phyloP scores from a whole-genome alignment of 2,113 vertebrate genomes.

The Salvelinus alpinus region DNA sequence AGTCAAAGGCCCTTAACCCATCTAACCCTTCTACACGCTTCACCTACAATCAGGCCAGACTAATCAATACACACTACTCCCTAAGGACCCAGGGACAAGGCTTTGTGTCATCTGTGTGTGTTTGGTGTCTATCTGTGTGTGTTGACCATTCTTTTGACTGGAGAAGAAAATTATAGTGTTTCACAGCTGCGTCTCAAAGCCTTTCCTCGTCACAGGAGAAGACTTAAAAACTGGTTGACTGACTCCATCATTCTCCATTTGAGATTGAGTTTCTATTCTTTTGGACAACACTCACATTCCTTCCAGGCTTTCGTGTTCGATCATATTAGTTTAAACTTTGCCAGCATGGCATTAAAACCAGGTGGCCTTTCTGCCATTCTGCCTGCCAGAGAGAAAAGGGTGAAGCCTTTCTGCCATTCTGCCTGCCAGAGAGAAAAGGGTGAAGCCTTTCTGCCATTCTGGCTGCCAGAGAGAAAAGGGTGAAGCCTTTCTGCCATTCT shows the following conservation, averaged over 20 bases:
- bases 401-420: no score
- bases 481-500: no score
- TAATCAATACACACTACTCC: conserved; percentile 68
- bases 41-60: conserved; percentile 63
- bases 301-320: not conserved
- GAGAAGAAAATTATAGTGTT: not conserved
- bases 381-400: no score
- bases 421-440: no score
- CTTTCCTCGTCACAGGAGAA: no score
- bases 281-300: no score
- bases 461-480: no score
- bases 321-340: conserved; percentile 21
- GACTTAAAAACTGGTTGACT: no score
- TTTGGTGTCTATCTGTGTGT: conserved; percentile 32
- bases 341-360: conserved; percentile 37
- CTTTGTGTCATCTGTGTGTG: conserved; percentile 14
- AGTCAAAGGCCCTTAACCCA: conserved; percentile 66
- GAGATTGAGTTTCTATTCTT: no score
- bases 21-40: conserved; percentile 41
- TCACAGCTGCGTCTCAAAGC: conserved; percentile 24
- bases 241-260: no score
- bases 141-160: not conserved
- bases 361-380: conserved; percentile 39
- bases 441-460: no score
- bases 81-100: conserved; percentile 49